A percentile compares a stretch with the other conserved stretches of the same genome.
Conservation (phyloP, 2,113 vertebrate species). For the Noturus placidus region DNA sequence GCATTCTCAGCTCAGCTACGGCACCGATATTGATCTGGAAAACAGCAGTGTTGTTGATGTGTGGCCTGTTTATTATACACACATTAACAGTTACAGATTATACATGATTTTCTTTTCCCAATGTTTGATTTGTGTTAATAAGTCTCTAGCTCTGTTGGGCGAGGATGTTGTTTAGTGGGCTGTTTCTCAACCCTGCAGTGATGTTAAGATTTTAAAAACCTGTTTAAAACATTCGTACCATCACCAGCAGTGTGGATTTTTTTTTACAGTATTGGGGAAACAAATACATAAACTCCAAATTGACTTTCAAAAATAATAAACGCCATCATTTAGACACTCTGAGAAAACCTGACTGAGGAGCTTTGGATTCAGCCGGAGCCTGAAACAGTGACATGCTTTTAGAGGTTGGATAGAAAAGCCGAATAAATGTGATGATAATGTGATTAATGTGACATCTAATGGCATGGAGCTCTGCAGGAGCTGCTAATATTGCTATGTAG, state of each 20-base stretch:
- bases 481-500: conserved; percentile 12
- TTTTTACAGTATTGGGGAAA: background rate
- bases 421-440: conserved; percentile 30
- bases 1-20: background rate
- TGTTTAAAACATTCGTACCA: background rate
- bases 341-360: conserved; percentile 6
- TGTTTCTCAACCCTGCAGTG: background rate
- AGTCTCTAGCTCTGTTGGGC: background rate
- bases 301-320: conserved; percentile 12
- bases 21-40: background rate
- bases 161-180: background rate
- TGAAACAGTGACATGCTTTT: conserved; percentile 28
- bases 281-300: conserved; percentile 11
- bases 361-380: background rate
- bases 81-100: background rate
- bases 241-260: background rate
- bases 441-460: conserved; percentile 35
- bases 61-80: background rate
- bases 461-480: conserved; percentile 19
- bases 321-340: conserved; percentile 4
- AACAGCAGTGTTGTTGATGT: background rate
- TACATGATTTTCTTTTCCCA: background rate
- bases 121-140: background rate
- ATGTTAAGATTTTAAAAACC: background rate
- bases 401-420: conserved; percentile 19